Conservation (phyloP, 2,113 vertebrate species). For the Promerops cafer region DNA sequence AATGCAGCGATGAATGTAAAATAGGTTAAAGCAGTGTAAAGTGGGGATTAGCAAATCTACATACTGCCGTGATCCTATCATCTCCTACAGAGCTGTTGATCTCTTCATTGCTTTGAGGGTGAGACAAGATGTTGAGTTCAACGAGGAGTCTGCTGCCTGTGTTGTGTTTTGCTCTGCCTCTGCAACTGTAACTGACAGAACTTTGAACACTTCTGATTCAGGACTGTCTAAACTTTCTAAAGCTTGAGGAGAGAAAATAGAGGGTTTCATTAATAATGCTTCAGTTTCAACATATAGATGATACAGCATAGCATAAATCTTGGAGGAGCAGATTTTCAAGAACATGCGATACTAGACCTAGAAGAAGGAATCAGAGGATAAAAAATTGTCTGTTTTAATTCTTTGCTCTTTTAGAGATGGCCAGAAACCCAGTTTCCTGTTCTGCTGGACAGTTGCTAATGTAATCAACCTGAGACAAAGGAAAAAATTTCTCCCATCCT, state of each 20-base stretch:
- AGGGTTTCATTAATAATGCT: not conserved
- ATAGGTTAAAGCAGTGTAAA: not conserved
- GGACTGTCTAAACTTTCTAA: not conserved
- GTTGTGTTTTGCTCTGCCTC: not conserved
- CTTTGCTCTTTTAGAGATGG: not conserved
- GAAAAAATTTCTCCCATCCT: not conserved
- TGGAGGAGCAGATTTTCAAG: not conserved
- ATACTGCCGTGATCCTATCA: not conserved
- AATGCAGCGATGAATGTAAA: not conserved
- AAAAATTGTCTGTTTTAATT: not conserved
- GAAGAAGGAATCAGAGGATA: not conserved
- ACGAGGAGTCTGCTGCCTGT: not conserved
- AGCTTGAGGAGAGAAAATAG: not conserved
- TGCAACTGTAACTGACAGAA: not conserved
- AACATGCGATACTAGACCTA: not conserved
- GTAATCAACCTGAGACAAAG: not conserved
- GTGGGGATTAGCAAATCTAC: not conserved
- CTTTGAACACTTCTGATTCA: not conserved
- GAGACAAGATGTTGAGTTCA: not conserved
- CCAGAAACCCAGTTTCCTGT: not conserved
- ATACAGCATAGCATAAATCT: not conserved
- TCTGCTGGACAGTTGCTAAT: not conserved
- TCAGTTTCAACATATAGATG: not conserved
- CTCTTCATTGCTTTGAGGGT: not conserved
- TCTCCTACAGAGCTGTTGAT: constrained; percentile 17